Base-by-base conservation (phyloP, 1,140 invertebrate genomes). In the Cherax destructor region DNA sequence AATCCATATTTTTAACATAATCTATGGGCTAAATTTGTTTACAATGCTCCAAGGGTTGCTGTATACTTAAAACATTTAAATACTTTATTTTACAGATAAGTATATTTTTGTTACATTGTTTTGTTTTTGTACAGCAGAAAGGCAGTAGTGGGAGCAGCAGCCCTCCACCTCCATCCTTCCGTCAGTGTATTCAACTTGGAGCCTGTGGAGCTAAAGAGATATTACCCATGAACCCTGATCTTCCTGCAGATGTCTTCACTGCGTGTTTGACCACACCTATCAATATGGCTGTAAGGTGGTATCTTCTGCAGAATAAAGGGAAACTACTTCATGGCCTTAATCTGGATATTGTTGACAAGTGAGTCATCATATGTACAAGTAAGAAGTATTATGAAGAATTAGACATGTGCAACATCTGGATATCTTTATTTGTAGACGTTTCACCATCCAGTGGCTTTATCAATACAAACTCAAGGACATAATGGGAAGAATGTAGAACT, bases 241-340 rank as follows among this genome's bases (percentile, higher is more conserved):
- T 99, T 92, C 99, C 99, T n/a, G 99, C 99, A 21, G 99, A 99
- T 95, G 96, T 99, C 77, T 99, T 99, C 95, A 99, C 99, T 41
- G 96, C 98, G 41, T 99, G 99, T 95, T 96, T 99, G 88, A 99
- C 99, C 30, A 99, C 99, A 24, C 99, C 99, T 56, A 99, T 99
- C 93, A 98, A 98, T 96, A 99, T 99, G 93, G 99, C 98, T 56
- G 95, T 99, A 74, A 96, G 97, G 94, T 99, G 98, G 98, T 97
- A 92, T 77, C 84, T 93, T 16, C 88, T 93, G 3, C 93, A 93
- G 79, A 92, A 92, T 47, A 91, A 93, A n/a, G 88, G 87, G 11
- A 93, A 92, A 49, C 76, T 92, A 16, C 81, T 90, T n/a, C 85
- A 86, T 52, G 78, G 89, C 13, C 85, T 93, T 41, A 92, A 52